Percentiles rank a stretch among this genome's conserved stretches.
phyloP scores from a whole-genome alignment of 2,888 invertebrate genomes.

The Eristalis arbustorum region DNA sequence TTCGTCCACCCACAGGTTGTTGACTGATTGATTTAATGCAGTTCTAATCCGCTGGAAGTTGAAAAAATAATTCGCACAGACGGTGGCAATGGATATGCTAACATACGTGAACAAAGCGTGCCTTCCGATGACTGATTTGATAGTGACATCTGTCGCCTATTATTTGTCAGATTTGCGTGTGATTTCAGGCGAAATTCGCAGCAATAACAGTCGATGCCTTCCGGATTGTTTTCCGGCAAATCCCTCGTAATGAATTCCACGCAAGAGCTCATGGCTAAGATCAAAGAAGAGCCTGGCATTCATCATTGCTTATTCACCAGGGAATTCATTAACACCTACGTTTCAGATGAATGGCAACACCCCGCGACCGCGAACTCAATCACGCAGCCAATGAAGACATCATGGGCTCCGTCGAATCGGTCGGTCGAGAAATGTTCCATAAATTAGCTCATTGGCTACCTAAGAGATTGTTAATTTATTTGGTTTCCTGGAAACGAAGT shows the following conservation, averaged over 20 bases:
- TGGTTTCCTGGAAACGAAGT: conserved; percentile 37
- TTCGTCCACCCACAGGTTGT: not conserved
- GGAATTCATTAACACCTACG: not conserved
- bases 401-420: not conserved
- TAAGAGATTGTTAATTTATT: conserved; percentile 19
- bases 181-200: not conserved
- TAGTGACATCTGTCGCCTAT: not conserved
- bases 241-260: too few relatives aligned
- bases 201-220: not conserved
- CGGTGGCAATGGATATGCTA: not conserved
- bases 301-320: not conserved
- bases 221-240: too few relatives aligned
- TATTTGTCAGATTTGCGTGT: not conserved
- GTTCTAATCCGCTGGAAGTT: not conserved
- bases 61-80: not conserved
- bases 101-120: not conserved
- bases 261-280: not conserved
- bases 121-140: not conserved
- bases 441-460: conserved; percentile 37
- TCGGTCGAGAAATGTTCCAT: not conserved
- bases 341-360: not conserved
- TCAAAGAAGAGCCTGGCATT: not conserved
- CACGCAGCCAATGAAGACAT: conserved; percentile 10
- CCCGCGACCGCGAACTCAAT: not conserved
- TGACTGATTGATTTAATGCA: not conserved